Percentiles rank a stretch among this genome's conserved stretches.
Conservation (phyloP, 2,888 invertebrate genomes). For the Tipula helvola region DNA sequence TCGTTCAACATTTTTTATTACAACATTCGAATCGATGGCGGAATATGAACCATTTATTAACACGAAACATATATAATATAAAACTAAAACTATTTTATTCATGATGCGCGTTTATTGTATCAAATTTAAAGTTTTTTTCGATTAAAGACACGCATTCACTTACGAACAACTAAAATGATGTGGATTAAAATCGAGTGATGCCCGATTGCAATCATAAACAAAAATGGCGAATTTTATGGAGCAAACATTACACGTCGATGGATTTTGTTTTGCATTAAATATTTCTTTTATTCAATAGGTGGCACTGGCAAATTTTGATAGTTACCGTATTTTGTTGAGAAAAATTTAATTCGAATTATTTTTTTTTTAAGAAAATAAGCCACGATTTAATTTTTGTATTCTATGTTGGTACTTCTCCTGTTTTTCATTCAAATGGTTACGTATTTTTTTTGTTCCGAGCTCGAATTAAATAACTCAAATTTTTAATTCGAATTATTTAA, state of each 20-base stretch:
- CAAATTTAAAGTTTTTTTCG: not conserved
- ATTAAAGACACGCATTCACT: not conserved
- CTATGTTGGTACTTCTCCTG: no score
- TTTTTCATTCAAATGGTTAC: no score
- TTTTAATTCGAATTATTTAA: no score
- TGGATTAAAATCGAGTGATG: not conserved
- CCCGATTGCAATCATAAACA: not conserved
- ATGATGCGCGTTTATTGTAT: not conserved
- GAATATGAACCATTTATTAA: not conserved
- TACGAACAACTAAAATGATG: not conserved
- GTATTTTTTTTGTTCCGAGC: no score
- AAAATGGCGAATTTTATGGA: not conserved
- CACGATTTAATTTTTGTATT: no score
- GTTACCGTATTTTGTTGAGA: no score
- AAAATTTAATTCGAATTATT: no score
- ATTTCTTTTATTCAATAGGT: not conserved
- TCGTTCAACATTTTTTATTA: constrained; percentile 70
- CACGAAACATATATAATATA: not conserved
- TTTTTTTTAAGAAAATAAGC: no score
- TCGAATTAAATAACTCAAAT: no score
- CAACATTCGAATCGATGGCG: constrained; percentile 40
- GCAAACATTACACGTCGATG: not conserved
- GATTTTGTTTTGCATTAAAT: not conserved
- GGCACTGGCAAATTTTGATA: not conserved
- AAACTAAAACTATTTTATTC: not conserved